Conservation (phyloP, 2,113 vertebrate genomes). For the Callorhinus ursinus region DNA sequence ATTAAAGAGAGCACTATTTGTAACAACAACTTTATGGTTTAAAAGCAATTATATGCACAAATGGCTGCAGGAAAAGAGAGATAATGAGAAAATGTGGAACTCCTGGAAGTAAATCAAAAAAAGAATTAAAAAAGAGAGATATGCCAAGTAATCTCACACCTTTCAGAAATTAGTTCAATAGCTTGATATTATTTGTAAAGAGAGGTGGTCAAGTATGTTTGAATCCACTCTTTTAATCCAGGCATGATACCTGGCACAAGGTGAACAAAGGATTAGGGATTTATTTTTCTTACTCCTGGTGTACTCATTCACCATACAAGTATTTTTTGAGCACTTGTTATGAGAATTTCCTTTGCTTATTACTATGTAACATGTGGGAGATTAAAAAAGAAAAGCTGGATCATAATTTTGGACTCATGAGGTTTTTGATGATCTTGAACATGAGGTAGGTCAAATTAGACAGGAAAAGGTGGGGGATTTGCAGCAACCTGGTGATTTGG, state of each 20-base stretch:
- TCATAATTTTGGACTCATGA: background rate
- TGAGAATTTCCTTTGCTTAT: background rate
- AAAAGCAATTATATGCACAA: conserved; percentile 63
- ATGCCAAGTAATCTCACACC: background rate
- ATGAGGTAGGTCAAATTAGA: background rate
- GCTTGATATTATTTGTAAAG: background rate
- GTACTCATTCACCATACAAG: background rate
- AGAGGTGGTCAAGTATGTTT: background rate
- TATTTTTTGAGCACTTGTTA: background rate
- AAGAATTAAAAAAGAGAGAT: background rate
- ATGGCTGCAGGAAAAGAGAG: background rate
- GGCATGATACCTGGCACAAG: background rate
- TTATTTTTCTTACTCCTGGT: background rate
- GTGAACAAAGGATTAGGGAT: background rate
- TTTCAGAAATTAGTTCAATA: conserved; percentile 27
- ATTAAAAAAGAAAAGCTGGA: background rate
- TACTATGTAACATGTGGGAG: background rate
- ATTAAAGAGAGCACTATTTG: conserved; percentile 70
- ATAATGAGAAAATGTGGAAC: conserved; percentile 52
- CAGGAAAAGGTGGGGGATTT: background rate
- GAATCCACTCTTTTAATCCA: background rate
- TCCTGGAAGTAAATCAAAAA: conserved; percentile 36
- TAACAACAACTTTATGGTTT: conserved; percentile 63
- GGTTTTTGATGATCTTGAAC: background rate
- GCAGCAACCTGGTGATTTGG: background rate